Evolutionary conservation across 1,140 invertebrate genomes (phyloP), one percentile per base, ranked within the genome.

Genomic region (Danaus melanippus): DNA sequence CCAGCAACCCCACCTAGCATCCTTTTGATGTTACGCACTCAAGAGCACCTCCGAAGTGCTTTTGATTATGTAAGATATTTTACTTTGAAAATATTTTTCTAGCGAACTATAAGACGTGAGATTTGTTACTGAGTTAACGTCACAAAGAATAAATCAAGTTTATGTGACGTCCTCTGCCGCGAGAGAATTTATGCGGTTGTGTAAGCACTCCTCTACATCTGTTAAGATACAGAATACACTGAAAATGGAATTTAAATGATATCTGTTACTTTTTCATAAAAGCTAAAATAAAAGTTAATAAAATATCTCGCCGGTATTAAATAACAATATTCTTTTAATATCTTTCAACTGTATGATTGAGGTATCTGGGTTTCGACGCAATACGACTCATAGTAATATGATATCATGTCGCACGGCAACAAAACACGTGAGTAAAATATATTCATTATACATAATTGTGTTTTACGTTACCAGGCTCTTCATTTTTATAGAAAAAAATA

Each of bases 71-170:
- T 52, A 42, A 61, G 56, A 53, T 48, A 57, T 62, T 58, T 40
- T 56, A 64, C 62, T 60, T 60, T 54, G 54, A 66, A 51, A 64
- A 70, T 66, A 67, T 66, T 71, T 71, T 74, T 67, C 67, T 68
- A 67, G 61, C 64, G 59, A 71, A 66, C 60, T 70, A 72, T 68
- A 69, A 75, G 74, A 73, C 63, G 56, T 71, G 70, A 69, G 71
- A 74, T 74, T 79, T 74, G 72, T 76, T 71, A 74, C 72, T 62
- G 68, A 77, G 73, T 74, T 78, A 78, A 73, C 72, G 74, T 82
- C 74, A 76, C 70, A 68, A 70, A 66, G 73, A 76, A 85, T 85
- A 85, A 85, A 85, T 85, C 82, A 85, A 74, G 73, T 85, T 85
- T 84, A 85, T 85, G 79, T 79, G 79, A 78, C 82, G 64, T 73